A percentile compares a stretch with the other conserved stretches of the same genome.
These are phyloP conservation scores for Melanocharis versteri DNA, from an alignment of 2,113 vertebrate genomes.

Conservation along the genomic window DNA sequence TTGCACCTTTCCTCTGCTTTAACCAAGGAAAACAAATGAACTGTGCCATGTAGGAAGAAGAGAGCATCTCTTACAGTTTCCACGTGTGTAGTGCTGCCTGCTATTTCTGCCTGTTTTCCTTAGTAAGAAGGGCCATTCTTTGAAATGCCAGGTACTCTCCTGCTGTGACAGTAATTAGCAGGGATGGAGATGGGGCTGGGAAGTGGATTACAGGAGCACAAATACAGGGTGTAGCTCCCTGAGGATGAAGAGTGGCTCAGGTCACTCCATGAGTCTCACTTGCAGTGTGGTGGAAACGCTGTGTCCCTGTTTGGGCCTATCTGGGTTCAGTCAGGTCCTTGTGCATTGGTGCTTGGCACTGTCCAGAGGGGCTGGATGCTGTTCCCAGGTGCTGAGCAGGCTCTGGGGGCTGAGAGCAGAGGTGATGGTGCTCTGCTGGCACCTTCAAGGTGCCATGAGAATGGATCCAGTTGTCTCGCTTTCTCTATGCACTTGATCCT, in stretches of 20 bases:
- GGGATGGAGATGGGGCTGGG: neutral
- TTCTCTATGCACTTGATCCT: neutral
- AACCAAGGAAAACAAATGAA: neutral
- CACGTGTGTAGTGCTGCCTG: neutral
- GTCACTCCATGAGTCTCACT: neutral
- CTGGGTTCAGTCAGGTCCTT: rapidly evolving
- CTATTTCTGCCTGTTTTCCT: neutral
- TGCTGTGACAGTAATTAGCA: neutral
- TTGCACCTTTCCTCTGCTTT: neutral
- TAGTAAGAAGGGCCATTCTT: neutral
- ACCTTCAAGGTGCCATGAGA: neutral
- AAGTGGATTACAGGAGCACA: neutral
- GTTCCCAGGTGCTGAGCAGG: neutral
- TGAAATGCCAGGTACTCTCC: neutral
- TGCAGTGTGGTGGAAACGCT: rapidly evolving
- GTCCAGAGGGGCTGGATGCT: neutral
- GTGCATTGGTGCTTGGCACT: neutral
- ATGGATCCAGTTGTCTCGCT: neutral
- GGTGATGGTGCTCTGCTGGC: neutral
- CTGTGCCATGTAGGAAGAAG: neutral
- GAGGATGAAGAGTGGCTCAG: neutral
- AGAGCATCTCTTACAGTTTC: neutral
- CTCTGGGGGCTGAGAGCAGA: neutral
- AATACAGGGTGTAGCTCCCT: neutral
- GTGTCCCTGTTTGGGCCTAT: neutral